phyloP scores from a whole-genome alignment of 2,888 invertebrate genomes.

The Stratiomys singularior region DNA sequence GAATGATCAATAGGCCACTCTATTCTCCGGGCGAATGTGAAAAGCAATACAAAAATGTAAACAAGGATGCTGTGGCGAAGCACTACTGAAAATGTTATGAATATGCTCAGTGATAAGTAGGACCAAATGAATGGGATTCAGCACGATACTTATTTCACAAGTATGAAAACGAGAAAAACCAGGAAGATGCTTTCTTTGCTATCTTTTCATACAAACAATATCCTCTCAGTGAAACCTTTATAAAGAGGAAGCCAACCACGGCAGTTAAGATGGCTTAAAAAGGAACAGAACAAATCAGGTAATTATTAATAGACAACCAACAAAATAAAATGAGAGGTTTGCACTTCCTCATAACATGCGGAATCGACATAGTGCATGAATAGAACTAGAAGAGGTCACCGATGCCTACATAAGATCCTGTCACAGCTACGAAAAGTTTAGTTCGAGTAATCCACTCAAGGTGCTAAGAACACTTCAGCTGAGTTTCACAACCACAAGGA shows the following conservation, averaged over 20 bases:
- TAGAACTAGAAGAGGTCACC: not conserved
- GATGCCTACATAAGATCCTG: slow-evolving; percentile 44
- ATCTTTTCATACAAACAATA: not conserved
- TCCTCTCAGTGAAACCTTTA: not conserved
- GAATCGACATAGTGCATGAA: not conserved
- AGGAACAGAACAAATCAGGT: slow-evolving; percentile 1
- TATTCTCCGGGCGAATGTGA: not conserved
- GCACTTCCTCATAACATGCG: not conserved
- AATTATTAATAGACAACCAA: slow-evolving; percentile 36
- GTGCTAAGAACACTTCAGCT: slow-evolving; percentile 2
- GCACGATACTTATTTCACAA: slow-evolving; percentile 9
- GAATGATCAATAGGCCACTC: too few relatives aligned
- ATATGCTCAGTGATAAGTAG: not conserved
- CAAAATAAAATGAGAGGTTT: slow-evolving; percentile 27
- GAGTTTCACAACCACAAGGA: not conserved
- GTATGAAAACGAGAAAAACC: not conserved
- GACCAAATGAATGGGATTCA: not conserved
- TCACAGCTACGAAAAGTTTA: not conserved
- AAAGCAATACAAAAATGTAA: not conserved
- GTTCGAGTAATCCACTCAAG: not conserved
- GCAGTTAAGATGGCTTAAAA: not conserved
- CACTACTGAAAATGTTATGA: slow-evolving; percentile 6
- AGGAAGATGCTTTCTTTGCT: slow-evolving; percentile 22
- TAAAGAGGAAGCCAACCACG: too few relatives aligned
- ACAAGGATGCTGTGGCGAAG: not conserved